phyloP scores from a whole-genome alignment of 2,113 vertebrate genomes.

The Corvus cornix region DNA sequence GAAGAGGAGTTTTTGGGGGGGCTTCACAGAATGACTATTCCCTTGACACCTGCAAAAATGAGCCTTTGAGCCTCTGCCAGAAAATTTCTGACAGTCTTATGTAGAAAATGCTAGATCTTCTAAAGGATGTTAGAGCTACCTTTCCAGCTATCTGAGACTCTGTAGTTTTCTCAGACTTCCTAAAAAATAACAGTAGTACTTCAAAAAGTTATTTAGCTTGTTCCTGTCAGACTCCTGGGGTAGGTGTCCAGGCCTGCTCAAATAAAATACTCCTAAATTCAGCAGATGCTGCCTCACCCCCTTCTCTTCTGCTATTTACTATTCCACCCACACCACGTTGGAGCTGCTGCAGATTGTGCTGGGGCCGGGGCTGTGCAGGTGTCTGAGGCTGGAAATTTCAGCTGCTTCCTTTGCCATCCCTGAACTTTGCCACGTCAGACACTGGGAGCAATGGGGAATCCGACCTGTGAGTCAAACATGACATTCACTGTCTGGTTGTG shows the following conservation, averaged over 20 bases:
- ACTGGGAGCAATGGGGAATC: not conserved
- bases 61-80: constrained; percentile 35
- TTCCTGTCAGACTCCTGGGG: not conserved
- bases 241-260: constrained; percentile 43
- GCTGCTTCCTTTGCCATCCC: not conserved
- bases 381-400: constrained; percentile 26
- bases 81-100: not conserved
- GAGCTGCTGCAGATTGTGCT: not conserved
- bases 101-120: not conserved
- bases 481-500: not conserved
- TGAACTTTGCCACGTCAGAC: not conserved
- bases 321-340: constrained; percentile 10
- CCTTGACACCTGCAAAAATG: not conserved
- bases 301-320: constrained; percentile 9
- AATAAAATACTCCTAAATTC: constrained; percentile 1
- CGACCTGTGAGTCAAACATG: not conserved
- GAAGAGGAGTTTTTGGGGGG: not conserved
- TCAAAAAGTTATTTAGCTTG: constrained; percentile 12
- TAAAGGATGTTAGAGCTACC: not conserved
- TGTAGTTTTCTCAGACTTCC: constrained; percentile 5
- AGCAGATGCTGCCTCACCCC: constrained; percentile 32
- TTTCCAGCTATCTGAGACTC: not conserved
- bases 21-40: not conserved
- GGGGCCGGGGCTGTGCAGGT: not conserved
- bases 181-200: not conserved